Conservation (phyloP, 2,113 vertebrate species). For the Nipponia nippon region DNA sequence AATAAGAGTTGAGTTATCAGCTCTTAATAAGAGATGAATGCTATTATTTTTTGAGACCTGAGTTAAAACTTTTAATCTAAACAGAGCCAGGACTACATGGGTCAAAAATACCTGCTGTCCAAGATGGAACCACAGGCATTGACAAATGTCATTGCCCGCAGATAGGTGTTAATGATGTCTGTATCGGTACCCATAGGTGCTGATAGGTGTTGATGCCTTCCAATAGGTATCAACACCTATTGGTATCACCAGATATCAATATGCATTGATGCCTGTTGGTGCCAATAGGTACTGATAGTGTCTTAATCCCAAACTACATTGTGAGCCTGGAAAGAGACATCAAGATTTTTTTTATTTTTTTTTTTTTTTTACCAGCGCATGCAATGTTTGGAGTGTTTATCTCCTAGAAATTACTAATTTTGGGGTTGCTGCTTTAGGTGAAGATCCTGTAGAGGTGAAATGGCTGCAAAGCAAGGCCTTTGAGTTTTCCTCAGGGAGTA, state of each 20-base stretch:
- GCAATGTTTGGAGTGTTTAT: not conserved
- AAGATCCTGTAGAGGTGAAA: not conserved
- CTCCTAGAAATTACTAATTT: not conserved
- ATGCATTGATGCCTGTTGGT: not conserved
- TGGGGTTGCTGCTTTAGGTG: not conserved
- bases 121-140: not conserved
- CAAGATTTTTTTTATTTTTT: not conserved
- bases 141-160: not conserved
- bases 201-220: not conserved
- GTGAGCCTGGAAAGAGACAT: not conserved
- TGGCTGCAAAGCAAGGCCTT: not conserved
- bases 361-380: not conserved
- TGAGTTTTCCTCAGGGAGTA: not conserved
- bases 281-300: no score
- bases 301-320: fast-evolving
- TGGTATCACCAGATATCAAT: not conserved
- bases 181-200: not conserved
- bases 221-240: not conserved
- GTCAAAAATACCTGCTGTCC: not conserved
- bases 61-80: not conserved
- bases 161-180: not conserved
- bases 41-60: not conserved
- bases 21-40: not conserved
- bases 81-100: not conserved
- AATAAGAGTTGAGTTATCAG: not conserved